phyloP scores from a whole-genome alignment of 2,888 invertebrate genomes.

The Spialia ferax region DNA sequence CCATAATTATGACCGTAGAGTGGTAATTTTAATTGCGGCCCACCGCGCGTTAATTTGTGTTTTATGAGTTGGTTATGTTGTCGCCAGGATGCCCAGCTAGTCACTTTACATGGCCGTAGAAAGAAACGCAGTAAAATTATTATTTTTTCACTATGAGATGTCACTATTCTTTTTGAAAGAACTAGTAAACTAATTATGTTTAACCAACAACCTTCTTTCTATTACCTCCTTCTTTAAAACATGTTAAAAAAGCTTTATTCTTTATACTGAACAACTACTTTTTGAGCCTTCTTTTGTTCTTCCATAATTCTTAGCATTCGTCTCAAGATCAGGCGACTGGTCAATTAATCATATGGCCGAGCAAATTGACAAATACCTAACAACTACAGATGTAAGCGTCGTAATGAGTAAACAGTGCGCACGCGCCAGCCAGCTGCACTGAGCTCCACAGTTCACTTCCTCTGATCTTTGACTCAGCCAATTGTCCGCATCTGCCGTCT shows the following conservation, averaged over 20 bases:
- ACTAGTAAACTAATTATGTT: no score
- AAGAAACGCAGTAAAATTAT: slow-evolving; percentile 4
- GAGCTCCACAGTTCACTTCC: slow-evolving; percentile 65
- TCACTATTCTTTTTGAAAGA: no score
- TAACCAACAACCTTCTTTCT: no score
- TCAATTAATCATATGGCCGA: slow-evolving; percentile 26
- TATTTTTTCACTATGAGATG: not conserved
- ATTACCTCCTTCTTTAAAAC: no score
- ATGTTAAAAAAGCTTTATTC: no score
- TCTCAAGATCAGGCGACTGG: slow-evolving; percentile 19
- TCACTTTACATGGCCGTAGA: not conserved
- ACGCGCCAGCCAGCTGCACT: slow-evolving; percentile 63
- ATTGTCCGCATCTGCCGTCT: slow-evolving; percentile 82
- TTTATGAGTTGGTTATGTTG: slow-evolving; percentile 65
- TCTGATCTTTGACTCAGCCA: slow-evolving; percentile 84
- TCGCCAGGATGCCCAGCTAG: slow-evolving; percentile 42
- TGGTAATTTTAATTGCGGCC: slow-evolving; percentile 75
- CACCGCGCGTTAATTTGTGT: slow-evolving; percentile 71
- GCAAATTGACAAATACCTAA: slow-evolving; percentile 57
- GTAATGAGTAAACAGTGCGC: slow-evolving; percentile 64
- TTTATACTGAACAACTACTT: no score
- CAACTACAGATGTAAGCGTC: slow-evolving; percentile 57
- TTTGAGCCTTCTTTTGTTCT: no score
- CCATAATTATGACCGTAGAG: slow-evolving; percentile 66
- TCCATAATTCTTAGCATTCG: not conserved